Evolutionary conservation across 2,888 invertebrate species (phyloP).

Genomic region (Dendrolimus houi): DNA sequence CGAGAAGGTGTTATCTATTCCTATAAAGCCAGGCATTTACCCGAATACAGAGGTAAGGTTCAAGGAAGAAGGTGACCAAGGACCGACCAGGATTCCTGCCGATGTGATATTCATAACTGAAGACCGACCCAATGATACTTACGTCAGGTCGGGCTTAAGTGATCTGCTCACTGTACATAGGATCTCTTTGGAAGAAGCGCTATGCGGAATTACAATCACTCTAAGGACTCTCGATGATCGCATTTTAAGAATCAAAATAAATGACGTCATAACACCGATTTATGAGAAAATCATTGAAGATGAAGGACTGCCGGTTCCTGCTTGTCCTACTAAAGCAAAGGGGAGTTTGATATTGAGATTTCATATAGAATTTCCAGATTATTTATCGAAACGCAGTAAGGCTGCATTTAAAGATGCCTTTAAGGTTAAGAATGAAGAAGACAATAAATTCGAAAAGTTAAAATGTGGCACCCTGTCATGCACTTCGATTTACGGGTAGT

Average conservation of each 20-base stretch:
- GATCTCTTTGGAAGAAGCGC: conserved; percentile 81
- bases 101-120: conserved; percentile 85
- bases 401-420: conserved; percentile 60
- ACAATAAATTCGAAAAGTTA: conserved; percentile 45
- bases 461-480: conserved; percentile 49
- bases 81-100: conserved; percentile 83
- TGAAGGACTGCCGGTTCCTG: conserved; percentile 84
- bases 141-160: conserved; percentile 77
- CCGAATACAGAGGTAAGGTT: conserved; percentile 84
- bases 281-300: conserved; percentile 81
- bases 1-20: conserved; percentile 85
- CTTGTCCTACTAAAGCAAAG: conserved; percentile 74
- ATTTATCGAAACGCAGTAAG: conserved; percentile 59
- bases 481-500: conserved; percentile 20
- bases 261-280: conserved; percentile 82
- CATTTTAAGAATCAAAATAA: conserved; percentile 80
- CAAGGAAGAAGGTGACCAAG: conserved; percentile 87
- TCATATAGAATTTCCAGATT: conserved; percentile 56
- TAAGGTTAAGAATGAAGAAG: conserved; percentile 43
- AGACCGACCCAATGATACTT: conserved; percentile 82
- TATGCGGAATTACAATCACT: conserved; percentile 81
- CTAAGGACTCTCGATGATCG: conserved; percentile 83
- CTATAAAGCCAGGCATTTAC: conserved; percentile 84
- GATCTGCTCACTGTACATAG: conserved; percentile 79
- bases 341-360: conserved; percentile 85